phyloP scores from a whole-genome alignment of 2,113 vertebrate species.

The Cettia cetti region DNA sequence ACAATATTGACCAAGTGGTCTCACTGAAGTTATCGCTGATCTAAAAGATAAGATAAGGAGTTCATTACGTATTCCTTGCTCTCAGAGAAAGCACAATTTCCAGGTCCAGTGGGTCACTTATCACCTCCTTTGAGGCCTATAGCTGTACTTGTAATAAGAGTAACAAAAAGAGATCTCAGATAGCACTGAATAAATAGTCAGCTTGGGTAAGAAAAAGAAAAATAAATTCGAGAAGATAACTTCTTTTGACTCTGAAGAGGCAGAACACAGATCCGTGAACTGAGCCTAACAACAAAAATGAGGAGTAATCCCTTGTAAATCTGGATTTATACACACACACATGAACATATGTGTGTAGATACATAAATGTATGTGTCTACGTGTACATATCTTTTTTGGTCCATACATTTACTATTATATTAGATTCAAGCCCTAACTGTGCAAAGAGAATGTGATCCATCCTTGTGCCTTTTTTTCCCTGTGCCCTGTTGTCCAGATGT shows the following conservation, averaged over 20 bases:
- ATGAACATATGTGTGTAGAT: neutral
- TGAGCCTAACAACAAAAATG: neutral
- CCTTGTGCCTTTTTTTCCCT: neutral
- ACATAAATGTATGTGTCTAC: neutral
- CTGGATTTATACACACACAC: neutral
- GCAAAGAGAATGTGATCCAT: neutral
- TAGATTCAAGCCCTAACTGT: neutral
- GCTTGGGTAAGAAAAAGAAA: neutral
- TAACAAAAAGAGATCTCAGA: neutral
- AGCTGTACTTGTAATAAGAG: neutral
- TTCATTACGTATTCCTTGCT: neutral
- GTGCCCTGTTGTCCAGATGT: slow-evolving; percentile 13
- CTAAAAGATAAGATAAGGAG: neutral
- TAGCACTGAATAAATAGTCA: neutral
- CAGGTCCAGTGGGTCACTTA: neutral
- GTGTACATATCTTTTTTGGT: neutral
- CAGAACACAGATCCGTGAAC: neutral
- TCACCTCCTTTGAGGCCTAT: neutral
- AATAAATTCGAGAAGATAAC: neutral
- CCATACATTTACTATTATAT: neutral
- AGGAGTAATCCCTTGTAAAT: neutral
- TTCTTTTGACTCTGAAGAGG: neutral
- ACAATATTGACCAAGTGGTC: neutral
- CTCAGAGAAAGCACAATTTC: neutral
- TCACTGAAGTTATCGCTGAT: neutral